Evolutionary conservation across 2,113 vertebrate genomes (phyloP).

Genomic region (Hystrix brachyura): DNA sequence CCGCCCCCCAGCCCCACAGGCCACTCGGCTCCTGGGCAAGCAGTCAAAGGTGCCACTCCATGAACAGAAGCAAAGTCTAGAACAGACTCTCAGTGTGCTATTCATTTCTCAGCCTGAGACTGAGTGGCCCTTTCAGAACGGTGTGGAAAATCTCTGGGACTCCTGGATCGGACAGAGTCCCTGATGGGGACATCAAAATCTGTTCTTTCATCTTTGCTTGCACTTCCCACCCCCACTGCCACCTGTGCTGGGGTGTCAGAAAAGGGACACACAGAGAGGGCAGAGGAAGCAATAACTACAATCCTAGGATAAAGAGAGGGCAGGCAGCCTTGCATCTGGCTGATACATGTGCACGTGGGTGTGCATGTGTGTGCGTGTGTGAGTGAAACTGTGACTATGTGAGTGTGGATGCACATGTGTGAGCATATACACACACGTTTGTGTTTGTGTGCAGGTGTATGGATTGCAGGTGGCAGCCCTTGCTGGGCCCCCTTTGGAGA

Average conservation of each 20-base stretch:
- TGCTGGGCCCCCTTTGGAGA: neutral
- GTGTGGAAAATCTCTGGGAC: neutral
- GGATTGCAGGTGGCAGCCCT: neutral
- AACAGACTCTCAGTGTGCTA: slow-evolving; percentile 52
- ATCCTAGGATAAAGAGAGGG: neutral
- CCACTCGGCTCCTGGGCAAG: neutral
- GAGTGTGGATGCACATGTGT: neutral
- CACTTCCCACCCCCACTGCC: neutral
- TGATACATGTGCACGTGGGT: no score
- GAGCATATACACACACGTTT: neutral
- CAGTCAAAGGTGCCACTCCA: neutral
- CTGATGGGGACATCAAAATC: neutral
- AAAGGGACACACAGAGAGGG: neutral
- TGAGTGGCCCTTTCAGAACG: slow-evolving; percentile 49
- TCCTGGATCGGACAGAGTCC: neutral
- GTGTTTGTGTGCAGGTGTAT: neutral
- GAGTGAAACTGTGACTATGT: neutral
- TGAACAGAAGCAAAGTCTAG: slow-evolving; percentile 30
- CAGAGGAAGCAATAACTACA: neutral
- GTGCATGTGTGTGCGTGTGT: no score
- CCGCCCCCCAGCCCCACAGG: neutral
- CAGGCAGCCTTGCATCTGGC: neutral
- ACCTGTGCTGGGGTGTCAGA: neutral
- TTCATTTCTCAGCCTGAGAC: slow-evolving; percentile 3
- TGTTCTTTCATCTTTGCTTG: neutral